Evolutionary conservation across 92 coral and sea anemone genomes (phyloP).

Genomic region (Parazoanthus darwini): DNA sequence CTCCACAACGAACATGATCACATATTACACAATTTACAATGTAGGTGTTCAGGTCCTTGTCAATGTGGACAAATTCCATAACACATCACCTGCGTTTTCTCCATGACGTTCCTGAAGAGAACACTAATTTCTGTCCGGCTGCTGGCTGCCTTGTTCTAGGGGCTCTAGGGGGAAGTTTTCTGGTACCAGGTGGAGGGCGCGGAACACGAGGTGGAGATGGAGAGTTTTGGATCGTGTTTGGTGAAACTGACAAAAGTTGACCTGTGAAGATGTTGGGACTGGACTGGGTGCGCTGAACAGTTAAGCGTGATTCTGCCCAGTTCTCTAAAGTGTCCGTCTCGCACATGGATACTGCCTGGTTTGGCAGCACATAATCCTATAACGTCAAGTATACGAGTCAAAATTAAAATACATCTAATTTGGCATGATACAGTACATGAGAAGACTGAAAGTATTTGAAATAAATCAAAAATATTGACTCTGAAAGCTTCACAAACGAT

Average conservation of each 20-base stretch:
- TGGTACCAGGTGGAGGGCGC: conserved; percentile 48
- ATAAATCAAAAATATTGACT: background rate
- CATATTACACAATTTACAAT: background rate
- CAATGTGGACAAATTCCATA: background rate
- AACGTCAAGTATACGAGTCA: background rate
- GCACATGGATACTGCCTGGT: conserved; percentile 64
- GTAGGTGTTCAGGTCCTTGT: background rate
- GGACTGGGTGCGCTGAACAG: conserved; percentile 72
- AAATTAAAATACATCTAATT: background rate
- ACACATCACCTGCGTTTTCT: conserved; percentile 56
- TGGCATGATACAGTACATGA: background rate
- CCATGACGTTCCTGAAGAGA: conserved; percentile 86
- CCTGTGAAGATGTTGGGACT: conserved; percentile 60
- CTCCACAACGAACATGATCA: background rate
- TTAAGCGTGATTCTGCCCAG: conserved; percentile 49
- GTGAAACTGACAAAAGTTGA: conserved; percentile 44
- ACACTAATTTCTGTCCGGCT: conserved; percentile 54
- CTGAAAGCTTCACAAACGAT: too few relatives aligned
- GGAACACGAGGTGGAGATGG: conserved; percentile 48
- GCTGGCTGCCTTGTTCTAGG: conserved; percentile 49
- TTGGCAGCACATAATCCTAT: conserved; percentile 80
- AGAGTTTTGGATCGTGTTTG: conserved; percentile 23
- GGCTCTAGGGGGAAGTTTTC: conserved; percentile 65
- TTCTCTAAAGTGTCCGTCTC: conserved; percentile 53
- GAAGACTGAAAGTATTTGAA: background rate